Percentiles rank a stretch among this genome's conserved stretches.
phyloP scores from a whole-genome alignment of 1,140 invertebrate species.

The Acromyrmex echinatior region DNA sequence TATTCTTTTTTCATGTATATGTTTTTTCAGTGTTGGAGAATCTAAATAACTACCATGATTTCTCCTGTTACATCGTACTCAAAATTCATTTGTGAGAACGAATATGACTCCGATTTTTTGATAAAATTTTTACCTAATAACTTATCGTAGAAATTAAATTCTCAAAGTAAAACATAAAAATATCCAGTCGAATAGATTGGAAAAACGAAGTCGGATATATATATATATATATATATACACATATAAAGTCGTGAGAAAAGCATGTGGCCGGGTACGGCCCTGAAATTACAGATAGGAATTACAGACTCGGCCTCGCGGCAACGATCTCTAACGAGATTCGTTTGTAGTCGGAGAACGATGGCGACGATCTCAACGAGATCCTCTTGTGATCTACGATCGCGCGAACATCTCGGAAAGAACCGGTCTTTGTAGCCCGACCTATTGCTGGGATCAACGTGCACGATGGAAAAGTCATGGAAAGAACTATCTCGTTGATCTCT shows the following conservation, averaged over 20 bases:
- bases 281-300: conserved; percentile 59
- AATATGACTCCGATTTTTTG: neutral
- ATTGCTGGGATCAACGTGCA: conserved; percentile 42
- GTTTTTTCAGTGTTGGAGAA: neutral
- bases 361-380: conserved; percentile 62
- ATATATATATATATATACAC: neutral
- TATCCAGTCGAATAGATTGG: no score
- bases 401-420: conserved; percentile 45
- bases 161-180: neutral
- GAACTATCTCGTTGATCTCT: conserved; percentile 53
- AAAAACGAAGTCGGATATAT: neutral
- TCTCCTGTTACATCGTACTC: neutral
- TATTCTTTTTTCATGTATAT: conserved; percentile 10
- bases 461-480: conserved; percentile 56
- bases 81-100: neutral
- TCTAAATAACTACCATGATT: conserved; percentile 7
- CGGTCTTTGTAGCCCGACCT: conserved; percentile 41
- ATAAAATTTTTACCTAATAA: neutral
- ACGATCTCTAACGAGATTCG: conserved; percentile 74
- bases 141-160: neutral
- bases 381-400: conserved; percentile 56
- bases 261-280: conserved; percentile 42
- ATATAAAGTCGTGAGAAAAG: conserved; percentile 5
- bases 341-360: conserved; percentile 63
- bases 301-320: conserved; percentile 69